These are phyloP conservation scores for Ochropleura leucogaster DNA, from an alignment of 2,888 invertebrate genomes.

Conservation along the genomic window DNA sequence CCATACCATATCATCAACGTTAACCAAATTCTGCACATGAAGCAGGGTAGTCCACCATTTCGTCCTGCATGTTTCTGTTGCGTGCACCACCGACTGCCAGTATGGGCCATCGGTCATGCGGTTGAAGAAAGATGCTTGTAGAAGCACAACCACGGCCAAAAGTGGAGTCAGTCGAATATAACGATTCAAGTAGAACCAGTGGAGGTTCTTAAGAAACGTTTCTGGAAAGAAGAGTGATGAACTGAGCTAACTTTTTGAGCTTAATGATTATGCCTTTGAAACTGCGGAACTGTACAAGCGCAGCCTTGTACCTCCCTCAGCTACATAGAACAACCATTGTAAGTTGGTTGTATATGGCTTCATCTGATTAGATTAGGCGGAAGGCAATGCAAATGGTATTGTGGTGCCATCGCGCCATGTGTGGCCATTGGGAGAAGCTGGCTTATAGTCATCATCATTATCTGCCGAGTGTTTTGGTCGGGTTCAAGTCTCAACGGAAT, in stretches of 20 bases:
- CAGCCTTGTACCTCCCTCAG: neutral
- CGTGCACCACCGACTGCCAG: neutral
- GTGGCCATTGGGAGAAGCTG: neutral
- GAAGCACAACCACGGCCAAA: neutral
- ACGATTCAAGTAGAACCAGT: conserved; percentile 20
- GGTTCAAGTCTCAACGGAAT: no score
- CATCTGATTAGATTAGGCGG: neutral
- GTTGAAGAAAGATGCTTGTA: conserved; percentile 6
- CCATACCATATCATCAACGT: conserved; percentile 6
- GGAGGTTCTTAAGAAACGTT: conserved; percentile 10
- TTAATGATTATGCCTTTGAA: neutral
- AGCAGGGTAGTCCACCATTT: conserved; percentile 79
- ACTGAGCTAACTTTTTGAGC: neutral
- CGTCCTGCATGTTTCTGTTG: conserved; percentile 42
- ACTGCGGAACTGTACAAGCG: neutral
- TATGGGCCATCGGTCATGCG: conserved; percentile 4
- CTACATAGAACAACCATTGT: neutral
- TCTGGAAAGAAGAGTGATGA: neutral
- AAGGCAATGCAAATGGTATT: neutral
- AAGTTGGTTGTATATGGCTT: no score
- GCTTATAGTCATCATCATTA: no score
- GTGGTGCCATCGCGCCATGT: no score
- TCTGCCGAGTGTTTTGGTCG: no score
- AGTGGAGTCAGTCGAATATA: conserved; percentile 2
- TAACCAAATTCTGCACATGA: conserved; percentile 75